These are phyloP conservation scores for Rafetus swinhoei DNA, from an alignment of 2,113 vertebrate species.

Conservation along the genomic window DNA sequence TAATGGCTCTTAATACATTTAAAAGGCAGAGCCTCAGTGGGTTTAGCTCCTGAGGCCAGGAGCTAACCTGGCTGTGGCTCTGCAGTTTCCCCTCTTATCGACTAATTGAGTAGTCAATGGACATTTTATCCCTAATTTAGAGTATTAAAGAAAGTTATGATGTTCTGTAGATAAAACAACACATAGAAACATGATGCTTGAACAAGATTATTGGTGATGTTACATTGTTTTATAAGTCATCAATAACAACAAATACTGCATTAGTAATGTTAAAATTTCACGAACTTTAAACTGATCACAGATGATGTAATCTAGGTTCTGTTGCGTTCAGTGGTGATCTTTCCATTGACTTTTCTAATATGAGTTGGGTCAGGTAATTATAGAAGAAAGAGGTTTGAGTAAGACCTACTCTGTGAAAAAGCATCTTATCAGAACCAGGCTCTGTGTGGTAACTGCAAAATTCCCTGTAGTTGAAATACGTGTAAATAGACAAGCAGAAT, in stretches of 20 bases:
- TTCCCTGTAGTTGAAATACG: not conserved
- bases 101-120: no score
- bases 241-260: not conserved
- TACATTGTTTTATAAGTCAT: not conserved
- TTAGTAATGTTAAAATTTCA: not conserved
- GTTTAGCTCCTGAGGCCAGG: no score
- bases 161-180: not conserved
- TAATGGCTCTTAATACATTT: no score
- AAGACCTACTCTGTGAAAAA: not conserved
- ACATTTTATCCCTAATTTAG: not conserved
- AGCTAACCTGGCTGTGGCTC: no score
- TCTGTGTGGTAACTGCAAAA: not conserved
- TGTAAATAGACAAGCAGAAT: not conserved
- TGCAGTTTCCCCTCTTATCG: no score
- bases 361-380: not conserved
- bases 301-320: not conserved
- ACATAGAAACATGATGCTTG: not conserved
- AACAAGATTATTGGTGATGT: conserved; percentile 32
- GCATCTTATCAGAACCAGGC: not conserved
- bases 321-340: not conserved
- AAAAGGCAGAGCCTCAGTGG: no score
- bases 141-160: not conserved
- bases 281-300: not conserved
- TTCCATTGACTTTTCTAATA: not conserved
- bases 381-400: not conserved